These are phyloP conservation scores for Euura lappo DNA, from an alignment of 1,140 invertebrate species.

Conservation along the genomic window DNA sequence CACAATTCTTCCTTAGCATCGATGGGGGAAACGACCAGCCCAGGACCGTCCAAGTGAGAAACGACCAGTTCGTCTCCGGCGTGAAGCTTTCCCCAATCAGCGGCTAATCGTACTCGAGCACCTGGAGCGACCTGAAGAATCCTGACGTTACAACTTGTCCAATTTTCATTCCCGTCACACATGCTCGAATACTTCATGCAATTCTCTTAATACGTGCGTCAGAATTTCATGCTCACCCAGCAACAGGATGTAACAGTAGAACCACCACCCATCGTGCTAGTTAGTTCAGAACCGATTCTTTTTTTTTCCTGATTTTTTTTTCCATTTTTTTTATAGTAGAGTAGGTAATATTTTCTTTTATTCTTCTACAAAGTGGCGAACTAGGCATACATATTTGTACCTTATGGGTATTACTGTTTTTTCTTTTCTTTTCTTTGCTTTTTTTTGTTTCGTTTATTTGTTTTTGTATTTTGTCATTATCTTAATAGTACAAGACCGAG, in stretches of 20 bases:
- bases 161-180: background rate
- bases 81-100: slow-evolving; percentile 61
- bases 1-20: slow-evolving; percentile 63
- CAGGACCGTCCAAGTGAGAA: slow-evolving; percentile 56
- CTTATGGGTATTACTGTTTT: slow-evolving; percentile 6
- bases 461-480: slow-evolving; percentile 23
- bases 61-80: slow-evolving; percentile 62
- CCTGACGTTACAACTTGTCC: slow-evolving; percentile 12
- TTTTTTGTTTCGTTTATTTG: slow-evolving; percentile 14
- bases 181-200: background rate
- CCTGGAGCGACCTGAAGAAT: slow-evolving; percentile 60
- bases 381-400: slow-evolving; percentile 3
- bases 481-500: slow-evolving; percentile 44
- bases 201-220: background rate
- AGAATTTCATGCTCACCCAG: slow-evolving; percentile 20
- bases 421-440: slow-evolving; percentile 20
- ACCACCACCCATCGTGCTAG: slow-evolving; percentile 21
- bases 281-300: slow-evolving; percentile 23
- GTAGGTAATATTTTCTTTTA: slow-evolving; percentile 1
- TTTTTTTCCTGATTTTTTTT: slow-evolving; percentile 15
- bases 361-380: background rate
- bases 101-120: slow-evolving; percentile 60
- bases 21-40: slow-evolving; percentile 54
- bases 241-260: slow-evolving; percentile 11
- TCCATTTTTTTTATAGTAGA: slow-evolving; percentile 19